A percentile compares a stretch with the other conserved stretches of the same genome.
Conservation (phyloP, 2,113 vertebrate genomes). For the Urocolius indicus region DNA sequence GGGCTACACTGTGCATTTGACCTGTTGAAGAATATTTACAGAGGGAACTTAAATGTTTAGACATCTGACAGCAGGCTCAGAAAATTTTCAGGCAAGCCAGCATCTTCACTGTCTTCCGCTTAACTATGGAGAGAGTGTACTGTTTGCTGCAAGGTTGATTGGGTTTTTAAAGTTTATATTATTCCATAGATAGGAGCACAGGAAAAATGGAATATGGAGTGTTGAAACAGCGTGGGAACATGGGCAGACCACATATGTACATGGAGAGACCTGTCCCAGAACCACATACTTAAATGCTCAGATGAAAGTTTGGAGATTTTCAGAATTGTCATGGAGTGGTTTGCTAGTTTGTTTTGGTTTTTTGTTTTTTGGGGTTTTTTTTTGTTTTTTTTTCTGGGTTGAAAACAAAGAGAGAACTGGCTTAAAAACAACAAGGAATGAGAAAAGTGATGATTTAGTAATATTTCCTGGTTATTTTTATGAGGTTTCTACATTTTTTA, state of each 20-base stretch:
- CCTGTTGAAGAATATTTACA: background rate
- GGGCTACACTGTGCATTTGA: background rate
- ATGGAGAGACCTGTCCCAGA: background rate
- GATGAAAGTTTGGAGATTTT: background rate
- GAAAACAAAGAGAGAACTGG: background rate
- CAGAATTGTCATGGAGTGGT: background rate
- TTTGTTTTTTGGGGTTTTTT: too few relatives aligned
- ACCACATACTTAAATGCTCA: background rate
- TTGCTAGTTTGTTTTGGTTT: background rate
- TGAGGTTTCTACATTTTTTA: background rate
- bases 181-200: background rate
- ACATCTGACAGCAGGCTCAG: background rate
- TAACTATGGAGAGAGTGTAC: background rate
- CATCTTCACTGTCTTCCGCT: background rate
- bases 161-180: background rate
- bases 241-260: accelerated
- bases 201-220: background rate
- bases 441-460: background rate
- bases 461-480: background rate
- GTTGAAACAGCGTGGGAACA: background rate
- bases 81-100: background rate
- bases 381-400: background rate
- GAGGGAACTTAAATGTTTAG: background rate
- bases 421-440: background rate
- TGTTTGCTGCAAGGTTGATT: background rate